These are phyloP conservation scores for Cromileptes altivelis DNA, from an alignment of 2,113 vertebrate species.

Conservation along the genomic window DNA sequence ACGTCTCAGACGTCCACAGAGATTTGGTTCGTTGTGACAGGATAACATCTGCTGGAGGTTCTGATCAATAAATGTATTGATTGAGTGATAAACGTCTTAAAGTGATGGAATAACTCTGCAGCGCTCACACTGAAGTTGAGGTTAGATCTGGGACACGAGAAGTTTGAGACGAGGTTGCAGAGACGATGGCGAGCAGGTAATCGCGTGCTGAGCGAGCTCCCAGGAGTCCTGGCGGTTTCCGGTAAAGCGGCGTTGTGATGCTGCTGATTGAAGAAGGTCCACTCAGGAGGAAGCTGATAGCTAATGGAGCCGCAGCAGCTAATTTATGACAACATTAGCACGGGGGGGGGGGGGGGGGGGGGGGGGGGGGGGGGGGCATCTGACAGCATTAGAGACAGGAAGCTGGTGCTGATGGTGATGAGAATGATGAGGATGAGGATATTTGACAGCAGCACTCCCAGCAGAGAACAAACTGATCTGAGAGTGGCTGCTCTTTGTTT, in stretches of 20 bases:
- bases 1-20: too few species aligned
- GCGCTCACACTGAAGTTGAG: neutral
- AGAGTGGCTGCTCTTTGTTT: neutral
- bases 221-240: constrained; percentile 48
- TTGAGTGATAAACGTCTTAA: too few species aligned
- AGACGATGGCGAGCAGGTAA: constrained; percentile 24
- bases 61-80: too few species aligned
- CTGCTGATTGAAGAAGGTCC: constrained; percentile 46
- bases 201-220: constrained; percentile 39
- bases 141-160: neutral
- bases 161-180: constrained; percentile 32
- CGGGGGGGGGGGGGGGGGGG: constrained; percentile 8
- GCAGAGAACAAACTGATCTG: neutral
- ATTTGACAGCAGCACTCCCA: neutral
- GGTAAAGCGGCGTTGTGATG: constrained; percentile 37
- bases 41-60: too few species aligned
- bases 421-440: neutral
- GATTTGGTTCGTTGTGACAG: too few species aligned
- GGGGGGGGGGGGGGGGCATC: neutral
- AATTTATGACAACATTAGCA: constrained; percentile 73
- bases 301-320: constrained; percentile 67
- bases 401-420: neutral
- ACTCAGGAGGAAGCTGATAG: constrained; percentile 59
- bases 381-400: constrained; percentile 39
- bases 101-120: too few species aligned